Conservation (phyloP, 2,797 vertebrate species). For the Artibeus lituratus region DNA sequence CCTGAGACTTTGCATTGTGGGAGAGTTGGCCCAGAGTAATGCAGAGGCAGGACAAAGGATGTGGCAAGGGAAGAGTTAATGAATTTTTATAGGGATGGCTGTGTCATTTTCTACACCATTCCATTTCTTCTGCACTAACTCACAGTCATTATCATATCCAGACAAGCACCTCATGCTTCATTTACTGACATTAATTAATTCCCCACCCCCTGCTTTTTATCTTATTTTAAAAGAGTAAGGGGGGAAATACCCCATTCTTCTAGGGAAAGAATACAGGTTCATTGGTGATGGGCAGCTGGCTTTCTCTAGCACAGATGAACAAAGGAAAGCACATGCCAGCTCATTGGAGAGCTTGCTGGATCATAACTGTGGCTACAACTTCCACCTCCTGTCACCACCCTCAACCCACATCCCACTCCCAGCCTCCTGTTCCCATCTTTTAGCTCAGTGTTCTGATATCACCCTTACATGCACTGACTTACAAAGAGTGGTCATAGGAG, state of each 20-base stretch:
- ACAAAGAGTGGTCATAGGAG: background rate
- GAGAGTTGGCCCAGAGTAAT: background rate
- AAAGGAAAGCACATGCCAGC: background rate
- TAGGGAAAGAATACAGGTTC: conserved; percentile 49
- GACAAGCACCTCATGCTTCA: conserved; percentile 79
- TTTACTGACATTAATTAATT: conserved; percentile 82
- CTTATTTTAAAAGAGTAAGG: conserved; percentile 76
- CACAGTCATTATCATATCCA: conserved; percentile 77
- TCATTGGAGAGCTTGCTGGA: conserved; percentile 26
- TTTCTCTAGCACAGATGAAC: conserved; percentile 40
- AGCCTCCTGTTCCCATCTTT: background rate
- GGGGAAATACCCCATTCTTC: conserved; percentile 61
- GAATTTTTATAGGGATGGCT: background rate
- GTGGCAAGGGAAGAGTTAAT: conserved; percentile 31
- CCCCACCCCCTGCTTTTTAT: conserved; percentile 64
- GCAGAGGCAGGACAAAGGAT: background rate
- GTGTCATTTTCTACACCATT: conserved; percentile 64
- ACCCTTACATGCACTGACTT: background rate
- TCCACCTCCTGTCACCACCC: background rate
- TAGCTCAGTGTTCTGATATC: background rate
- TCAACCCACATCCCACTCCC: background rate
- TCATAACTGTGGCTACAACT: background rate
- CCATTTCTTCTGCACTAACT: conserved; percentile 80
- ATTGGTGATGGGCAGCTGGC: conserved; percentile 36
- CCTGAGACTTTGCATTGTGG: background rate